These are phyloP conservation scores for Onychomys arenicola DNA, from an alignment of 2,797 vertebrate species.

Conservation along the genomic window DNA sequence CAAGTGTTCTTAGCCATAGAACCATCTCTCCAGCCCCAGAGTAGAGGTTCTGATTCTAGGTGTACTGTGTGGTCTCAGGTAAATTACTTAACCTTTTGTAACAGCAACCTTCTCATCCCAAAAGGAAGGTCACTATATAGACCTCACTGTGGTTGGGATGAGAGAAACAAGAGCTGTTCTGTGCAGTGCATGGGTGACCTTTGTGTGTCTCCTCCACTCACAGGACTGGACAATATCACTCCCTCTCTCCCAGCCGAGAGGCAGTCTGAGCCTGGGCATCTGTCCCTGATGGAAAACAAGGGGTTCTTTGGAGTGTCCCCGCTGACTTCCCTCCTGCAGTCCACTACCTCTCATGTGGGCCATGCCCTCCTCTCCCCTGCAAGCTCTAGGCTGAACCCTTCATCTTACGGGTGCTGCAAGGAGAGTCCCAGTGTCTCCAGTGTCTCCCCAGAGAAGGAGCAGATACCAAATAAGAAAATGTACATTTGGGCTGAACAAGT, in stretches of 20 bases:
- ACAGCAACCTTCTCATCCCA: background rate
- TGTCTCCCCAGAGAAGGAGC: constrained; percentile 21
- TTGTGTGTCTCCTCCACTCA: background rate
- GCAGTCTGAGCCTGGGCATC: background rate
- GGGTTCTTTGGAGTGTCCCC: too few species aligned
- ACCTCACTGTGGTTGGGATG: background rate
- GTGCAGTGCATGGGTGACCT: fast-evolving
- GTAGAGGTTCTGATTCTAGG: too few species aligned
- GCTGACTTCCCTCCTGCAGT: fast-evolving
- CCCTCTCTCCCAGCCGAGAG: too few species aligned
- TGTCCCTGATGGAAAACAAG: background rate
- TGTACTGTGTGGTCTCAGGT: background rate
- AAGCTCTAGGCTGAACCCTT: background rate
- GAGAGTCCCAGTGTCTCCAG: background rate
- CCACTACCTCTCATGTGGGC: background rate
- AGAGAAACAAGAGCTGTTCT: background rate
- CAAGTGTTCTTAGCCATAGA: background rate
- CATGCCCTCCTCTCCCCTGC: too few species aligned
- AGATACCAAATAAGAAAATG: constrained; percentile 30
- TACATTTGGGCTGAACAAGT: background rate
- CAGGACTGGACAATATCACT: too few species aligned
- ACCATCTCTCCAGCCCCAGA: background rate
- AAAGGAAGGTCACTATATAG: background rate
- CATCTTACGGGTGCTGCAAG: background rate
- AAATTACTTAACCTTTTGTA: background rate